phyloP scores from a whole-genome alignment of 2,888 invertebrate species.

The Drosophila birchii region DNA sequence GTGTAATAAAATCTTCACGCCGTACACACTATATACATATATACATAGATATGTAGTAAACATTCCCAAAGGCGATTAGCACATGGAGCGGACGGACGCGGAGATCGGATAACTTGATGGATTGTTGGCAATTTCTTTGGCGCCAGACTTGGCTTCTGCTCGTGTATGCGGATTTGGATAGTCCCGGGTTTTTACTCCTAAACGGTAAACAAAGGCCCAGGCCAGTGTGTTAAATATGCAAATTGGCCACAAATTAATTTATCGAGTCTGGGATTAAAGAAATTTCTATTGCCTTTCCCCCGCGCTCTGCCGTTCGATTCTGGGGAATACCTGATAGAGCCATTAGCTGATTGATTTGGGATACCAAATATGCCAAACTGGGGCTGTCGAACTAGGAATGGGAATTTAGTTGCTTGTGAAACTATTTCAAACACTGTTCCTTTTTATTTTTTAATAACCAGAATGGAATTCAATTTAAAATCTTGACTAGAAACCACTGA shows the following conservation, averaged over 20 bases:
- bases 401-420: slow-evolving; percentile 1
- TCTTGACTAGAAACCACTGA: slow-evolving; percentile 8
- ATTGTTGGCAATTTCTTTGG: slow-evolving; percentile 77
- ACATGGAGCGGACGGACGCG: slow-evolving; percentile 52
- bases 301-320: slow-evolving; percentile 28
- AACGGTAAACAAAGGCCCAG: slow-evolving; percentile 40
- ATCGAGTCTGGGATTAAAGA: slow-evolving; percentile 53
- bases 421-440: not conserved
- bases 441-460: slow-evolving; percentile 10
- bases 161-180: slow-evolving; percentile 61
- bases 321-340: slow-evolving; percentile 66
- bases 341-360: slow-evolving; percentile 43
- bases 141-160: slow-evolving; percentile 62
- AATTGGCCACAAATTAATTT: slow-evolving; percentile 63
- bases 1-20: slow-evolving; percentile 73
- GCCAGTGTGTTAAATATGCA: slow-evolving; percentile 69
- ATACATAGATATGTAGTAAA: slow-evolving; percentile 5
- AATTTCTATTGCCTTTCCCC: slow-evolving; percentile 58
- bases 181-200: slow-evolving; percentile 53
- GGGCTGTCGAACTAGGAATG: slow-evolving; percentile 24
- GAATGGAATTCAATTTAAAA: slow-evolving; percentile 5
- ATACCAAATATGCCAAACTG: slow-evolving; percentile 15
- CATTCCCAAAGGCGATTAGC: slow-evolving; percentile 59
- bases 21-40: slow-evolving; percentile 17
- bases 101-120: slow-evolving; percentile 67